Evolutionary conservation across 1,140 invertebrate species (phyloP), one percentile per base, ranked within the genome.

Genomic region (Halesus radiatus): DNA sequence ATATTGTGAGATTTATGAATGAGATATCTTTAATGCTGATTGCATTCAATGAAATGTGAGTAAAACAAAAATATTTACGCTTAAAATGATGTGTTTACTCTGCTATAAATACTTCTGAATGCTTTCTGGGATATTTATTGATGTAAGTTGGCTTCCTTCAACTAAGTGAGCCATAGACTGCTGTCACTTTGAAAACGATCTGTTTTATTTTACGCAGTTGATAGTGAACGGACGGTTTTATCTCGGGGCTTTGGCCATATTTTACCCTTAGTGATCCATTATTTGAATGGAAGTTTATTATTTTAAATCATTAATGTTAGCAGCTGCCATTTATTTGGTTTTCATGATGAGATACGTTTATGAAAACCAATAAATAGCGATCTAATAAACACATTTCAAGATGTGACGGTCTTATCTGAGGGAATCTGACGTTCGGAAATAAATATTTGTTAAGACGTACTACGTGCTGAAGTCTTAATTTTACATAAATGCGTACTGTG

Each of bases 131-230:
- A 52, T 72, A n/a, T 72, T 72, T 72, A 72, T 72, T 13, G 37
- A 52, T 4, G 26, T 37, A 52, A 18, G 10, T 10, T 32, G 29
- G 54, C 22, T 58, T 37, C 32, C 32, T 3, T 60, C 18, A 8
- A 37, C 32, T 60, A 60, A 66, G 62, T 66, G 45, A 52, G 26
- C 52, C 68, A 53, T 72, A 23, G 68, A 72, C 52, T 53, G 68
- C 16, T 52, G 68, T 72, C 68, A 72, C 45, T 72, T n/a, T 37
- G 32, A 50, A 23, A 72, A 45, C n/a, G 20, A 72, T 20, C 68
- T 72, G 26, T 72, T 72, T 72, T 22, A 53, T 13, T 52, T 52
- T 22, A n/a, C 5, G 68, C 10, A 72, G 52, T 53, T 52, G 52
- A 53, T 53, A 29, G 26, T 29, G 26, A 29, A 29, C 26, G 26